A percentile compares a stretch with the other conserved stretches of the same genome.
Conservation (phyloP, 2,797 vertebrate species). For the Gallinago solitaria region DNA sequence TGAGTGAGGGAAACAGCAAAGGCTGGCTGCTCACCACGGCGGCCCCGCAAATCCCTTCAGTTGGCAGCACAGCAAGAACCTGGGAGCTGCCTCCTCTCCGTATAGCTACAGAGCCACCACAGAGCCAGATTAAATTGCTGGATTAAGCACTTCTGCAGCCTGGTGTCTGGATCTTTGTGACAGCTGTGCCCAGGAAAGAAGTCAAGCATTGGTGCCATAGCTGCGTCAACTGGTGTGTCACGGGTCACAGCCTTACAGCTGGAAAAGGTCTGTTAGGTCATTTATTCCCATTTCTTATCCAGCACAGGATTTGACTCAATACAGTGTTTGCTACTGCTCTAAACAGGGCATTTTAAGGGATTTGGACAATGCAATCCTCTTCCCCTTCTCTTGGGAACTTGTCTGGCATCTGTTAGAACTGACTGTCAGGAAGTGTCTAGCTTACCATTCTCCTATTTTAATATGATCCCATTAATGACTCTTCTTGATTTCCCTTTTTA, state of each 20-base stretch:
- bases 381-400: not conserved
- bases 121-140: constrained; percentile 54
- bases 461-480: not conserved
- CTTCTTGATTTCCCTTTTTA: not conserved
- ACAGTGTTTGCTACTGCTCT: not conserved
- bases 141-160: constrained; percentile 25
- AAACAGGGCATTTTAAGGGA: not conserved
- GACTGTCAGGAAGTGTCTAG: not conserved
- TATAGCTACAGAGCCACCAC: not conserved
- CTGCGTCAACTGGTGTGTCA: constrained; percentile 6
- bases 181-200: constrained; percentile 43
- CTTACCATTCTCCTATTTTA: not conserved
- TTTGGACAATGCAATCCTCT: not conserved
- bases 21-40: not conserved
- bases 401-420: not conserved
- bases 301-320: not conserved
- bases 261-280: not conserved
- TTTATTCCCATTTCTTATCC: not conserved
- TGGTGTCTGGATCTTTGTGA: constrained; percentile 6
- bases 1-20: not conserved
- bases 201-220: not conserved
- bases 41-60: not conserved
- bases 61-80: constrained; percentile 22
- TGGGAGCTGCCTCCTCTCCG: not conserved
- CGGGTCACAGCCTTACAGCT: not conserved